Evolutionary conservation across 2,113 vertebrate species (phyloP).

Genomic region (Gymnogyps californianus): DNA sequence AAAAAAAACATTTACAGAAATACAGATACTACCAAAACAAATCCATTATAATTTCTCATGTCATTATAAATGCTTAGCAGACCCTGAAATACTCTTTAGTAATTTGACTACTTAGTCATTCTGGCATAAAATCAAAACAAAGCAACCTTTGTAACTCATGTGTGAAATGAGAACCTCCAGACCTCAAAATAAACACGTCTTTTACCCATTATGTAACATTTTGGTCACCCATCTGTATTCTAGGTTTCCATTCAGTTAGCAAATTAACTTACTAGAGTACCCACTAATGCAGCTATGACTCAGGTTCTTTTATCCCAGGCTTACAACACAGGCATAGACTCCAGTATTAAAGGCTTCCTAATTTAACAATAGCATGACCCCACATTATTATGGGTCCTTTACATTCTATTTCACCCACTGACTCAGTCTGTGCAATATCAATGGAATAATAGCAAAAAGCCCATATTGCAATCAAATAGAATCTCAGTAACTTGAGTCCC

Average conservation of each 20-base stretch:
- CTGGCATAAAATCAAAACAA: constrained; percentile 32
- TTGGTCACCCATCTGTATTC: not conserved
- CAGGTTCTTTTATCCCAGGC: not conserved
- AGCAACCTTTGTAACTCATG: constrained; percentile 50
- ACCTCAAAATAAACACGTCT: not conserved
- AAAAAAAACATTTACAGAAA: not conserved
- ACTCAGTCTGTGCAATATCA: not conserved
- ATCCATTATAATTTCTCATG: not conserved
- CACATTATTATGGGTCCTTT: not conserved
- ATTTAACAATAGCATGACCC: not conserved
- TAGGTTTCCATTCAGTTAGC: not conserved
- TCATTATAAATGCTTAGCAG: constrained; percentile 37
- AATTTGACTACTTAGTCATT: constrained; percentile 7
- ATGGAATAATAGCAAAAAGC: not conserved
- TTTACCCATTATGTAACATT: constrained; percentile 2
- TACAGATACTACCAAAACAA: constrained; percentile 18
- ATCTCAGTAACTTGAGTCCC: not conserved
- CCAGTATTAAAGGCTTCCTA: not conserved
- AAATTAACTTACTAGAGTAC: not conserved
- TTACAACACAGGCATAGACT: not conserved
- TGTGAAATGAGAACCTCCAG: constrained; percentile 62
- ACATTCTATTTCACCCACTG: not conserved
- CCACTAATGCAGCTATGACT: not conserved
- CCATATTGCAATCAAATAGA: not conserved
- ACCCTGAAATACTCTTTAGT: constrained; percentile 37